Evolutionary conservation across 2,797 vertebrate genomes (phyloP), one percentile per base, ranked within the genome.

Genomic region (Lindbergichthys nudifrons): DNA sequence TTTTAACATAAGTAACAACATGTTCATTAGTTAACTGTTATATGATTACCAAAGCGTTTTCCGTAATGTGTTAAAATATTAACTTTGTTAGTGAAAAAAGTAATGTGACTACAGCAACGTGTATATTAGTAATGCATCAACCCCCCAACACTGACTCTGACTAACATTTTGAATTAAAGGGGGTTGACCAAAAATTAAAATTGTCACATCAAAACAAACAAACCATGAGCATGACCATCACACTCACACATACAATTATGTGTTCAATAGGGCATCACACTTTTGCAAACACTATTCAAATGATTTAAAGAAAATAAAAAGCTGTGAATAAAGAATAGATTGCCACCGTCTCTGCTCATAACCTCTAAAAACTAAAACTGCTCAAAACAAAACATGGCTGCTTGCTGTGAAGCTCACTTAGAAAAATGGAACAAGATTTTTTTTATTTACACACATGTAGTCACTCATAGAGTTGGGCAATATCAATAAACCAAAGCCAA

Each of bases 81-180:
- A 46, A 16, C 26, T 60, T 42, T 84, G 68, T 89, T 86, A 86
- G 77, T 77, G 60, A 58, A 71, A 81, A 86, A 85, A 67, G 8
- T 72, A 71, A 79, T 69, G n/a, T 60, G 58, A 84, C 73, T 85
- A 81, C 60, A 73, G 30, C 74, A 79, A 70, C 42, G 23, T 75
- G 21, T 80, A 70, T 52, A 79, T 15, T 59, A 63, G 30, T 64
- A 75, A 81, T 67, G 51, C 47, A 61, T 71, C 26, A 26, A 65
- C 70, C 64, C 72, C 64, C 56, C 32, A 36, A 50, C 46, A 60
- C 18, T 75, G 60, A 65, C 41, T 79, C 60, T 58, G 66, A 72
- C 43, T 76, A 68, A 11, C 5, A 23, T 60, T 47, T 59, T 60
- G 26, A 60, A 50, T 68, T 63, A 23, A 79, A 72, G 30, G 19